phyloP scores from a whole-genome alignment of 2,113 vertebrate genomes.

The Dendrocopos noguchii region DNA sequence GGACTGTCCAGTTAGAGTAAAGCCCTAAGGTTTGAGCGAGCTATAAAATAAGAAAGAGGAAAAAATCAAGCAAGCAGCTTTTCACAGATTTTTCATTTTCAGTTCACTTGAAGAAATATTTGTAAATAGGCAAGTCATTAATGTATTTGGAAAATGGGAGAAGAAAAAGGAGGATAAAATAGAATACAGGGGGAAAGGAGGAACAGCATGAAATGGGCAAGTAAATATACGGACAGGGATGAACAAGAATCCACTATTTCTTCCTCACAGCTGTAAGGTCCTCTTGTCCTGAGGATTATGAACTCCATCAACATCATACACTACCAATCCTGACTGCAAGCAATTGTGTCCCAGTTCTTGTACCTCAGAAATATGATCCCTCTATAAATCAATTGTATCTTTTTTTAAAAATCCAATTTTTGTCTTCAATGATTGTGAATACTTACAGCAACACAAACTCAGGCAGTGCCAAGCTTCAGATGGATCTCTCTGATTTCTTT shows the following conservation, averaged over 20 bases:
- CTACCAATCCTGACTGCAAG: neutral
- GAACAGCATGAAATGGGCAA: neutral
- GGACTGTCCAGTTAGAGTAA: neutral
- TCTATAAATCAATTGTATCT: constrained; percentile 19
- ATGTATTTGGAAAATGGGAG: neutral
- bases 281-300: neutral
- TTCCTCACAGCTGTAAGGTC: neutral
- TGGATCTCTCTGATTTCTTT: constrained; percentile 54
- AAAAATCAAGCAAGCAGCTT: neutral
- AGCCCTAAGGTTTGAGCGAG: neutral
- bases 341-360: neutral
- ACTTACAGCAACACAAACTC: constrained; percentile 11
- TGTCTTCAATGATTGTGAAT: neutral
- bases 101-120: neutral
- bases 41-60: neutral
- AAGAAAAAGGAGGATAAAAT: neutral
- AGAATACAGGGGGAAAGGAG: neutral
- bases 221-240: neutral
- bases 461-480: neutral
- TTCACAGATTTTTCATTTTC: neutral
- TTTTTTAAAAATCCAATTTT: constrained; percentile 23
- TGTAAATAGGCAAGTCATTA: neutral
- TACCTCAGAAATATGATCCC: neutral
- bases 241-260: neutral
- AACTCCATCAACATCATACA: neutral